These are phyloP conservation scores for Athalia cordata DNA, from an alignment of 2,888 invertebrate genomes.

Conservation along the genomic window DNA sequence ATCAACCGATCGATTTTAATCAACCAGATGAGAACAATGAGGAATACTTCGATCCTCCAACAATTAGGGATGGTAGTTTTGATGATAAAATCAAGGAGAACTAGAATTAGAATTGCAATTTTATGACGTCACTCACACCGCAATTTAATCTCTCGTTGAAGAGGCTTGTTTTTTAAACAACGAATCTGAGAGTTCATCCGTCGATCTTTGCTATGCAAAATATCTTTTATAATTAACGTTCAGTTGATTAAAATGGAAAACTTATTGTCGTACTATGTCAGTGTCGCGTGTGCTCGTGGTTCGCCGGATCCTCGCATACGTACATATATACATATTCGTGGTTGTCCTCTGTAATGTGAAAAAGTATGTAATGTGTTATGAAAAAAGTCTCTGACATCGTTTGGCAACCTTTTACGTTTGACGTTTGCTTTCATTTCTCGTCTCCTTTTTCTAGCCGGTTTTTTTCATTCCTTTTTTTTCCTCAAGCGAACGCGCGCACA, in stretches of 20 bases:
- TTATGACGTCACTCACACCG: too few relatives aligned
- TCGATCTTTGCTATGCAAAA: not conserved
- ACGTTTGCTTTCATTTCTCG: slow-evolving; percentile 1
- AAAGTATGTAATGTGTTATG: slow-evolving; percentile 14
- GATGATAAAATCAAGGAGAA: not conserved
- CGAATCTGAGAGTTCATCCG: not conserved
- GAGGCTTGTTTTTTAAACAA: too few relatives aligned
- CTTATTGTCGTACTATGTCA: slow-evolving; percentile 1
- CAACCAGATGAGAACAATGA: not conserved
- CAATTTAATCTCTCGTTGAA: too few relatives aligned
- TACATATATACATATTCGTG: not conserved
- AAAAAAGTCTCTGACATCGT: not conserved
- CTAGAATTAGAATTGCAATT: not conserved
- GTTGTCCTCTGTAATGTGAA: not conserved
- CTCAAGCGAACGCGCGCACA: too few relatives aligned
- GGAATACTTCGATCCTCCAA: not conserved
- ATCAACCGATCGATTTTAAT: not conserved
- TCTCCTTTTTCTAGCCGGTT: not conserved
- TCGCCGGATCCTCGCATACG: not conserved
- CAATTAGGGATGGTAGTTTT: not conserved
- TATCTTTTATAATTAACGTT: too few relatives aligned
- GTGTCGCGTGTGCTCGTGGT: slow-evolving; percentile 1
- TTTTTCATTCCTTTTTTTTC: not conserved
- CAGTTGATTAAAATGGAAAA: not conserved
- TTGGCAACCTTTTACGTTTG: not conserved